phyloP scores from a whole-genome alignment of 2,888 invertebrate genomes.

The Tortrix viridana region DNA sequence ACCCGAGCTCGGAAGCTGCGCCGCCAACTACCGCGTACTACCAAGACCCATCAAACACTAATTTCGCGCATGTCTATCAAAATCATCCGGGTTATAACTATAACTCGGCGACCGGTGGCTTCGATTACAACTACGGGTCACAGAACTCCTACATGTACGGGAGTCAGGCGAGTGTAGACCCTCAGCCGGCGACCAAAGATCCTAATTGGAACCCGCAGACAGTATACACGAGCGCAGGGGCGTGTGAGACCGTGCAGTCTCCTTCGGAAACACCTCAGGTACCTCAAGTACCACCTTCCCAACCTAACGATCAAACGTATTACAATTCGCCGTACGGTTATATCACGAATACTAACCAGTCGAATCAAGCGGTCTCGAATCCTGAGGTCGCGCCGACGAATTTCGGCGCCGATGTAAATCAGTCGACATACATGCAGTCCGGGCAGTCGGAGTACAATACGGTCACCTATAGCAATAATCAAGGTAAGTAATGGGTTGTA shows the following conservation, averaged over 20 bases:
- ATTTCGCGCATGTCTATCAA: constrained; percentile 65
- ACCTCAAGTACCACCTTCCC: too few relatives aligned
- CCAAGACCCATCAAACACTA: constrained; percentile 51
- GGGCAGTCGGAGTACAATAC: constrained; percentile 58
- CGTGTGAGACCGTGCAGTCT: constrained; percentile 74
- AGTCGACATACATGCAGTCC: constrained; percentile 73
- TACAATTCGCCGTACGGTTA: constrained; percentile 81
- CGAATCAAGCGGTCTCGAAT: constrained; percentile 54
- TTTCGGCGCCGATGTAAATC: constrained; percentile 65
- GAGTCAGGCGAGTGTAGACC: constrained; percentile 53
- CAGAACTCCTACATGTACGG: constrained; percentile 70
- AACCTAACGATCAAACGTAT: constrained; percentile 59
- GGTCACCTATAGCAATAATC: constrained; percentile 64
- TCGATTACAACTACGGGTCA: constrained; percentile 86
- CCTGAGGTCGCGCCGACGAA: constrained; percentile 58
- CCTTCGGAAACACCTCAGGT: constrained; percentile 67
- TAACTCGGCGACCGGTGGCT: constrained; percentile 81
- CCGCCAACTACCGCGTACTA: constrained; percentile 51
- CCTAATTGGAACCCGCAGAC: constrained; percentile 60
- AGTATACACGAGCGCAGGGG: constrained; percentile 79
- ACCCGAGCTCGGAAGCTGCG: constrained; percentile 41
- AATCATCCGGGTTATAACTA: constrained; percentile 86
- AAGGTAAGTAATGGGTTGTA: constrained; percentile 65
- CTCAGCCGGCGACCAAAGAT: constrained; percentile 55
- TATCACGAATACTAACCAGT: constrained; percentile 62